Evolutionary conservation across 2,888 invertebrate genomes (phyloP).

Genomic region (Amphipyra berbera): DNA sequence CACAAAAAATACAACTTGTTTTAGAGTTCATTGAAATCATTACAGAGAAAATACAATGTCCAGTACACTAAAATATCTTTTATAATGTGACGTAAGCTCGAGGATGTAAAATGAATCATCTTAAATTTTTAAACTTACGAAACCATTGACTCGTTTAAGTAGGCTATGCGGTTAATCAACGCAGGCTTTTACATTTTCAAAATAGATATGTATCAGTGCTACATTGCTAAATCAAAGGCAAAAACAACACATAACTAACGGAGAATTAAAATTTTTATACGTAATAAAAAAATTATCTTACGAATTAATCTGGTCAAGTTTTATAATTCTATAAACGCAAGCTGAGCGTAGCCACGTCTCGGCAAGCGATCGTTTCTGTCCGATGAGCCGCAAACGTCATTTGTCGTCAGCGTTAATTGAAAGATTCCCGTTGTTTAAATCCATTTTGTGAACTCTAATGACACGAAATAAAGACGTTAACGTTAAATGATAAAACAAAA

Average conservation of each 20-base stretch:
- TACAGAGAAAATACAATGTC: constrained; percentile 11
- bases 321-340: constrained; percentile 49
- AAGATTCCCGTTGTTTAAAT: constrained; percentile 63
- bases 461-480: constrained; percentile 64
- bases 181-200: constrained; percentile 26
- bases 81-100: not conserved
- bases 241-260: constrained; percentile 20
- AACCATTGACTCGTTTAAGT: constrained; percentile 27
- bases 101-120: constrained; percentile 44
- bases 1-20: constrained; percentile 35
- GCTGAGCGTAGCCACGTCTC: constrained; percentile 16
- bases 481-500: constrained; percentile 59
- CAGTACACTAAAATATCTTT: not conserved
- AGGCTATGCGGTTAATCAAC: constrained; percentile 23
- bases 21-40: constrained; percentile 27
- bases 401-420: constrained; percentile 70
- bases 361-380: constrained; percentile 58
- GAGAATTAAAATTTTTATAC: constrained; percentile 7
- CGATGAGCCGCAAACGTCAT: constrained; percentile 71
- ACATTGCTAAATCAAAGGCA: constrained; percentile 36
- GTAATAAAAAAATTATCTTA: constrained; percentile 36
- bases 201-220: constrained; percentile 33
- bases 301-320: constrained; percentile 38
- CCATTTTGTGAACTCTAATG: constrained; percentile 57
- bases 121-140: constrained; percentile 19